Base-by-base conservation (phyloP, 2,113 vertebrate genomes). In the Nansenia antarctica region DNA sequence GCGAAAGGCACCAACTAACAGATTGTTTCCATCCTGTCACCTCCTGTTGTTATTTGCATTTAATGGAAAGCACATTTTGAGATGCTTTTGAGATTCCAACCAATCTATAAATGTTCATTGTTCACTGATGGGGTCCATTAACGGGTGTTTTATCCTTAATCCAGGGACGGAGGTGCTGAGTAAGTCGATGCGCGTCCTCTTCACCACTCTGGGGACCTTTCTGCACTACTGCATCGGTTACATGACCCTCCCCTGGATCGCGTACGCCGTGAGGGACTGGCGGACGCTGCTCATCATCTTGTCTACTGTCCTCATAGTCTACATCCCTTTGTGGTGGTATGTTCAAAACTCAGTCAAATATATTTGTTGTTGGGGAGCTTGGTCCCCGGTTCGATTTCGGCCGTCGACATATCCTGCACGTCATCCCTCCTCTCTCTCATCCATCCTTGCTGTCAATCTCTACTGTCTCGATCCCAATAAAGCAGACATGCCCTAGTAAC, bases 211-310 rank as follows among this genome's bases (percentile, higher is more conserved):
- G 6, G 96, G 96, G 0, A 93, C 94, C 2, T 96, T 95, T 80
- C 92, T 96, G 47, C 96, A 95, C 77, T 98, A 94, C 4, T 95
- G 96, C 0, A 69, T 96, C 1, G 96, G 96, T 34, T 98, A 94
- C 89, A 97, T 98, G 96, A 39, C 94, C 30, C 89, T 98, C 69
- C 96, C 96, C 0, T 88, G 96, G 52, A 91, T 94, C 31, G 95
- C 96, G 14, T 96, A 92, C 70, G 92, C 91, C 80, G 88, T 98
- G 85, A 78, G 96, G 67, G 92, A 92, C 58, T 98, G 96, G 96
- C 77, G 95, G 83, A 93, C 89, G 69, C 88, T 98, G 71, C 91
- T 96, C 29, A 85, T 95, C 42, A 91, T 94, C 0, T 88, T 98
- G 20, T 93, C 93, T 0, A 14, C 91, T 22, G 92, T 94, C 0